Percentiles rank a stretch among this genome's conserved stretches.
Conservation (phyloP, 2,113 vertebrate genomes). For the Pimephales promelas region DNA sequence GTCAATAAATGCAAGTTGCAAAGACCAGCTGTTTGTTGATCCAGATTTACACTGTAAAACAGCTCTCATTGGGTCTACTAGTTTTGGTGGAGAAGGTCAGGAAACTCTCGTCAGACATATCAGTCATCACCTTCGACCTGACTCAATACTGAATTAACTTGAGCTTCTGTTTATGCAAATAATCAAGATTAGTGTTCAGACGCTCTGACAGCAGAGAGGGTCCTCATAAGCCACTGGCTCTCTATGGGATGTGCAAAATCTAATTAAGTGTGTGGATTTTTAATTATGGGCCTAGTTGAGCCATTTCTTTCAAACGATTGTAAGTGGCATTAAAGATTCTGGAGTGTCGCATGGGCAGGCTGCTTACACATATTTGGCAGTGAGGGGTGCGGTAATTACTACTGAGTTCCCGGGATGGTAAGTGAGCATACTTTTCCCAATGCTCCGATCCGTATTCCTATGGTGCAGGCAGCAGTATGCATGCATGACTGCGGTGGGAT, state of each 20-base stretch:
- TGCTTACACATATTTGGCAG: slow-evolving; percentile 26
- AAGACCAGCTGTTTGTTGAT: slow-evolving; percentile 5
- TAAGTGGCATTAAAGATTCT: slow-evolving; percentile 62
- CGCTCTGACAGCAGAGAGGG: slow-evolving; percentile 57
- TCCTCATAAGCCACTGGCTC: slow-evolving; percentile 62
- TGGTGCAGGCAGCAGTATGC: slow-evolving; percentile 31
- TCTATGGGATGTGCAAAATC: slow-evolving; percentile 66
- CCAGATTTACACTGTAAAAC: not conserved
- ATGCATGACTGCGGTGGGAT: slow-evolving; percentile 50
- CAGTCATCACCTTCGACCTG: slow-evolving; percentile 9
- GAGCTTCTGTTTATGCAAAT: slow-evolving; percentile 6
- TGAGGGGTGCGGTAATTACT: slow-evolving; percentile 45
- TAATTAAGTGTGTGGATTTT: slow-evolving; percentile 71
- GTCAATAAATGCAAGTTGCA: not conserved
- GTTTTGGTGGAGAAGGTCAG: slow-evolving; percentile 15
- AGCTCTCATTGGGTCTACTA: not conserved
- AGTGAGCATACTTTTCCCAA: slow-evolving; percentile 44
- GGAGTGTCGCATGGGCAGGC: not conserved
- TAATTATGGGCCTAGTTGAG: slow-evolving; percentile 66
- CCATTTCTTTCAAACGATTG: slow-evolving; percentile 62
- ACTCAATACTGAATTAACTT: slow-evolving; percentile 17
- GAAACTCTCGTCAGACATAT: slow-evolving; percentile 7
- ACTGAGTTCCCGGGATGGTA: slow-evolving; percentile 27
- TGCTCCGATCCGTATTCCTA: slow-evolving; percentile 24
- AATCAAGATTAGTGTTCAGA: slow-evolving; percentile 23